These are phyloP conservation scores for Beroe ovata DNA, from an alignment of 37 sponge, comb jelly and placozoan genomes.

Conservation along the genomic window DNA sequence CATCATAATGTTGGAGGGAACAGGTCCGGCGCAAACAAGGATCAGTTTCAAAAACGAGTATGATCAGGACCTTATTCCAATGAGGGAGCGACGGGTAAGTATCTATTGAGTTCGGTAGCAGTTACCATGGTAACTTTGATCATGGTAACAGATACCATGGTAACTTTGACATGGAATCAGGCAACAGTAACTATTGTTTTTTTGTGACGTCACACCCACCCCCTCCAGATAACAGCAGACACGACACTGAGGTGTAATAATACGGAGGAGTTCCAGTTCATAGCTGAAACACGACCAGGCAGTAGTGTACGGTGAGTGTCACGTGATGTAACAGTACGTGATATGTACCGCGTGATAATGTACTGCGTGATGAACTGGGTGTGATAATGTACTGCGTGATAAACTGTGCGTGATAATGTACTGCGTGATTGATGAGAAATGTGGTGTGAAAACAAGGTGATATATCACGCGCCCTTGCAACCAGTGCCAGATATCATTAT, in stretches of 20 bases:
- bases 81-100: neutral
- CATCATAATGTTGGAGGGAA: neutral
- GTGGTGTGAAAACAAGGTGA: too few relatives aligned
- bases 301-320: neutral
- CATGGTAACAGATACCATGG: neutral
- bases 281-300: conserved; percentile 20
- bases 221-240: neutral
- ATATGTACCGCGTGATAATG: too few relatives aligned
- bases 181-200: too few relatives aligned
- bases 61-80: neutral
- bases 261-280: conserved; percentile 3
- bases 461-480: too few relatives aligned
- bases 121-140: neutral
- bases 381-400: too few relatives aligned
- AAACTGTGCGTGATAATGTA: too few relatives aligned
- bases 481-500: neutral
- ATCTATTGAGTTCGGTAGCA: too few relatives aligned
- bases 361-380: too few relatives aligned
- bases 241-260: neutral
- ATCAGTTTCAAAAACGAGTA: neutral
- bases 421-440: too few relatives aligned
- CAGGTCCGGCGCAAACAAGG: neutral
- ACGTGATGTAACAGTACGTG: too few relatives aligned
- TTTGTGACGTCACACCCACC: too few relatives aligned
- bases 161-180: too few relatives aligned